Percentiles rank a stretch among this genome's conserved stretches.
phyloP scores from a whole-genome alignment of 2,113 vertebrate species.

The Eclectus roratus region DNA sequence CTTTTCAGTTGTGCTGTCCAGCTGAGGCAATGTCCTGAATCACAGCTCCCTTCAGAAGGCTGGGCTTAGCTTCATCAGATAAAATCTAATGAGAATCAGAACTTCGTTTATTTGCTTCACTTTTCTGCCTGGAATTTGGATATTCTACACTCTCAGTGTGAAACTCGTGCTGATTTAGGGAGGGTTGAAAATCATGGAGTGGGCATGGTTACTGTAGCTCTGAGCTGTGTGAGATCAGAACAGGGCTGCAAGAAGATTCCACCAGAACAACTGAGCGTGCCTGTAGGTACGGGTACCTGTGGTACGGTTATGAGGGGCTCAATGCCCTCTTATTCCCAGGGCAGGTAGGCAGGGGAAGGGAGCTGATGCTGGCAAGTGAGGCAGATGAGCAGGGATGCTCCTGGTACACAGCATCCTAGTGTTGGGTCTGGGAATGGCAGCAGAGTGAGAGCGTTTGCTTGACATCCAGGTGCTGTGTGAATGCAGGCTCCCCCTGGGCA shows the following conservation, averaged over 20 bases:
- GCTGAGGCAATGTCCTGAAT: background rate
- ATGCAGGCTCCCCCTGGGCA: rapidly evolving
- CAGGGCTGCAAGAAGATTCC: background rate
- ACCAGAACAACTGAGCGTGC: rapidly evolving
- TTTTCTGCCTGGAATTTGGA: background rate
- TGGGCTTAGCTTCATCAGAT: background rate
- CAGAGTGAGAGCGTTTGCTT: background rate
- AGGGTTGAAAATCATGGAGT: rapidly evolving
- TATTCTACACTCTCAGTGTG: background rate
- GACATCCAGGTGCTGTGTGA: background rate
- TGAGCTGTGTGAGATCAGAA: background rate
- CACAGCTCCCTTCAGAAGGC: background rate
- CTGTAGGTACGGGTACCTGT: background rate
- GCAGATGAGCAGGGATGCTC: background rate
- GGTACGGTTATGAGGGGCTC: background rate
- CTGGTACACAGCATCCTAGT: background rate
- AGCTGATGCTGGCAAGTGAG: background rate
- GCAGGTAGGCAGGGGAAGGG: background rate
- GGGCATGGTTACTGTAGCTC: background rate
- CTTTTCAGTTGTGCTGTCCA: background rate
- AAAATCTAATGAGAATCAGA: background rate
- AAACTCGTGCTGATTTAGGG: background rate
- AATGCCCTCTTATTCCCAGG: background rate
- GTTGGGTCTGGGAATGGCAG: background rate
- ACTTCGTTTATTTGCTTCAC: background rate